Conservation (phyloP, 92 coral and sea anemone genomes). For the Palythoa grandiflora region DNA sequence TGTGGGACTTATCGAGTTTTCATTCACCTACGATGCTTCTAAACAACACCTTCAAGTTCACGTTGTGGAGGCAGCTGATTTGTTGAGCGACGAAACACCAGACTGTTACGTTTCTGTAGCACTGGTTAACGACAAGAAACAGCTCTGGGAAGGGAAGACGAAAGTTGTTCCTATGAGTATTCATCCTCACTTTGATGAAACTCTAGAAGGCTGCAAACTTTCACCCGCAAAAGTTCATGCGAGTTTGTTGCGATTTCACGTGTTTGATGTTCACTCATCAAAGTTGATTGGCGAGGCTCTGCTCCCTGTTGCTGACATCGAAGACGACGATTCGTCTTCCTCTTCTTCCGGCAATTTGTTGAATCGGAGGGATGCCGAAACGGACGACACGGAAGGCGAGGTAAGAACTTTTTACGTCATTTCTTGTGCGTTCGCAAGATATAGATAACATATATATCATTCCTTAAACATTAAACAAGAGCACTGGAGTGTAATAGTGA, state of each 20-base stretch:
- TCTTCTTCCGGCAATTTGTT: neutral
- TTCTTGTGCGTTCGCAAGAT: neutral
- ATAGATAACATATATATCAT: no score
- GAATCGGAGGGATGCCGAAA: neutral
- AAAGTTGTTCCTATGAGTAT: conserved; percentile 38
- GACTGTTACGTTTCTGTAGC: conserved; percentile 38
- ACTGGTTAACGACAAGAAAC: conserved; percentile 31
- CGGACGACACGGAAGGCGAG: conserved; percentile 33
- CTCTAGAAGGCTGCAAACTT: conserved; percentile 71
- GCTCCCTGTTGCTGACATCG: conserved; percentile 67
- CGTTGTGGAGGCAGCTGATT: neutral
- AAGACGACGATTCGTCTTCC: neutral
- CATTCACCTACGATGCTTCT: conserved; percentile 26
- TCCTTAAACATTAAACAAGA: no score
- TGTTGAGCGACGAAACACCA: conserved; percentile 20
- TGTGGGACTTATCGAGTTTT: conserved; percentile 32
- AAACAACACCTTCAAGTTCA: conserved; percentile 9
- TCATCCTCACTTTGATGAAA: conserved; percentile 85
- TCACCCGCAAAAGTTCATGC: conserved; percentile 69
- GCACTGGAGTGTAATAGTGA: no score
- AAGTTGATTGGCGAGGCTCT: conserved; percentile 77
- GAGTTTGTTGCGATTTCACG: conserved; percentile 69
- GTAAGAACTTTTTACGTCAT: neutral
- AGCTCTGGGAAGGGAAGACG: conserved; percentile 31
- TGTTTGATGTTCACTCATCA: conserved; percentile 67